phyloP scores from a whole-genome alignment of 2,797 vertebrate genomes.

The Urosaurus nigricauda region DNA sequence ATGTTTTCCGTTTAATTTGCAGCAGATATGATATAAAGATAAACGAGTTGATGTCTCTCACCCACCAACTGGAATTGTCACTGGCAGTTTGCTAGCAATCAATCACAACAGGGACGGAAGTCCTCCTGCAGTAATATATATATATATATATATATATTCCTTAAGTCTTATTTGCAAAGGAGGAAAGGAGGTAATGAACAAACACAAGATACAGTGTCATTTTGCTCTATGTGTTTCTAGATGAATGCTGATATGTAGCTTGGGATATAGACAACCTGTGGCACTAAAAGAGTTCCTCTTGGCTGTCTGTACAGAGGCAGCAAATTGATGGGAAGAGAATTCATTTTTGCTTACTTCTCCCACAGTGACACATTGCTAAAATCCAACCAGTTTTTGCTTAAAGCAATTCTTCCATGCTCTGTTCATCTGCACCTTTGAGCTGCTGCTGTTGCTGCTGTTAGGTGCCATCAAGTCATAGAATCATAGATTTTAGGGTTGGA shows the following conservation, averaged over 20 bases:
- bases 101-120: constrained; percentile 66
- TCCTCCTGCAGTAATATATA: constrained; percentile 41
- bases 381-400: not conserved
- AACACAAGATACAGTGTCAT: constrained; percentile 34
- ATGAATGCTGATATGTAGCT: constrained; percentile 22
- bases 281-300: not conserved
- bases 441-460: too few species aligned
- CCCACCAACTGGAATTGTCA: constrained; percentile 73
- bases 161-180: constrained; percentile 52
- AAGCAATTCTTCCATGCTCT: not conserved
- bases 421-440: not conserved
- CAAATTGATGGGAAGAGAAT: not conserved
- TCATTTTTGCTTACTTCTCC: not conserved
- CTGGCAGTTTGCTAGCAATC: constrained; percentile 75
- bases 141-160: not conserved
- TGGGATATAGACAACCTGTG: not conserved
- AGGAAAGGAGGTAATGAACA: constrained; percentile 53
- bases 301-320: not conserved
- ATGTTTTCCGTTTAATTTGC: constrained; percentile 79
- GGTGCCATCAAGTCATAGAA: too few species aligned
- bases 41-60: constrained; percentile 74
- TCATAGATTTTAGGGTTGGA: too few species aligned
- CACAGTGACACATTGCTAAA: not conserved
- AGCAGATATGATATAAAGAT: constrained; percentile 79
- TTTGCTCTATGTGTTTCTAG: constrained; percentile 30